phyloP scores from a whole-genome alignment of 1,140 invertebrate genomes.

The Oedothorax gibbosus region DNA sequence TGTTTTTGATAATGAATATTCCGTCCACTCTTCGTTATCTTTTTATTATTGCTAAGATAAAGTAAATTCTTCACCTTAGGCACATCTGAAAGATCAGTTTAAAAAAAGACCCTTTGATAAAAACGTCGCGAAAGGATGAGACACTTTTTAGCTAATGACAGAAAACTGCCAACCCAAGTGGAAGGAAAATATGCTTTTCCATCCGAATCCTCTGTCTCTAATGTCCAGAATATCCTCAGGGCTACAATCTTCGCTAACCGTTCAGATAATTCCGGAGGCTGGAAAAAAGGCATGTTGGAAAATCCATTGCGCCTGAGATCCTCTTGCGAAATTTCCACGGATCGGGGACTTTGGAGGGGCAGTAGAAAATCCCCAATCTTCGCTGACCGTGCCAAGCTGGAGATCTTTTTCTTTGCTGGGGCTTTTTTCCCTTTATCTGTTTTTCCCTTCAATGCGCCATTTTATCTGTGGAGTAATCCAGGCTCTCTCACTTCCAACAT shows the following conservation, averaged over 20 bases:
- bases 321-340: constrained; percentile 48
- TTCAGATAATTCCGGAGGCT: constrained; percentile 51
- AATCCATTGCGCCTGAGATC: constrained; percentile 55
- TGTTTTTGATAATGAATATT: constrained; percentile 3
- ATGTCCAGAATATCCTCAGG: constrained; percentile 58
- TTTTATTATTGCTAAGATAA: constrained; percentile 11
- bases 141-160: constrained; percentile 46
- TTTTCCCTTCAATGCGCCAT: constrained; percentile 57
- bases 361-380: constrained; percentile 59
- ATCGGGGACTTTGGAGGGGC: constrained; percentile 31
- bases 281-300: constrained; percentile 35
- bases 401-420: constrained; percentile 26
- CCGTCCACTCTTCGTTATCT: not conserved
- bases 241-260: constrained; percentile 55
- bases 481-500: constrained; percentile 51
- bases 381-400: constrained; percentile 56
- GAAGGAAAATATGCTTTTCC: constrained; percentile 58
- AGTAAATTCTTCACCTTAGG: constrained; percentile 17
- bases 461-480: constrained; percentile 60
- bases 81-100: constrained; percentile 2
- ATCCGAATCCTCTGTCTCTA: constrained; percentile 40
- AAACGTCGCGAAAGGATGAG: constrained; percentile 21
- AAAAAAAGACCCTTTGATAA: constrained; percentile 20
- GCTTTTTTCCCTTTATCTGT: constrained; percentile 52
- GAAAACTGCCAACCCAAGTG: constrained; percentile 46